Percentiles rank a stretch among this genome's conserved stretches.
These are phyloP conservation scores for Albula goreensis DNA, from an alignment of 2,113 vertebrate genomes.

Conservation along the genomic window DNA sequence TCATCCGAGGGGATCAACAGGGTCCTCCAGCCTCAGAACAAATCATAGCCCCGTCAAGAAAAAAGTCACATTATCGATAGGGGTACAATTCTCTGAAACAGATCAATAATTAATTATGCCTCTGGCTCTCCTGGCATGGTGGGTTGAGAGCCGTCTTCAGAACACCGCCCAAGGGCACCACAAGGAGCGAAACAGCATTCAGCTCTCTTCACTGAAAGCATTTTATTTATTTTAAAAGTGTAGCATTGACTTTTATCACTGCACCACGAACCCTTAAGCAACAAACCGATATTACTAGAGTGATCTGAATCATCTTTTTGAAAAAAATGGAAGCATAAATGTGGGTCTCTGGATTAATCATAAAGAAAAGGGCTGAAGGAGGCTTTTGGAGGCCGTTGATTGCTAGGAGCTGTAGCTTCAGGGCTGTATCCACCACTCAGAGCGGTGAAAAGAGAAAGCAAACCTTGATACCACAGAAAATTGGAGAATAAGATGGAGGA, in stretches of 20 bases:
- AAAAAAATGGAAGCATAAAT: not conserved
- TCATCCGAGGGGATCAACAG: not conserved
- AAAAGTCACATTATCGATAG: conserved; percentile 50
- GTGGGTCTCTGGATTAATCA: not conserved
- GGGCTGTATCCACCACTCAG: not conserved
- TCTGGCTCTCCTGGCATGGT: not conserved
- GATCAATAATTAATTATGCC: conserved; percentile 49
- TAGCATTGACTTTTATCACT: not conserved
- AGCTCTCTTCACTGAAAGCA: not conserved
- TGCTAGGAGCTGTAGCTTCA: not conserved
- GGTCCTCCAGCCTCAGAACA: conserved; percentile 39
- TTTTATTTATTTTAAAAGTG: not conserved
- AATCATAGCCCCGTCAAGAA: conserved; percentile 44
- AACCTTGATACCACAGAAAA: not conserved
- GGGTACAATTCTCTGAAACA: conserved; percentile 40
- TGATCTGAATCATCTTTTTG: not conserved
- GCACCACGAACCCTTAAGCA: too few relatives aligned
- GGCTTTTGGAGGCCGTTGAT: not conserved
- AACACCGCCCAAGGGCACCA: conserved; percentile 46
- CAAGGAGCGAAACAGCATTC: conserved; percentile 24
- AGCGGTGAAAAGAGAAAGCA: not conserved
- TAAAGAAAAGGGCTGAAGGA: not conserved
- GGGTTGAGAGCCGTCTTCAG: conserved; percentile 45
- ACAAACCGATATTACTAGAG: too few relatives aligned
- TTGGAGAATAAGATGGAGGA: not conserved